Conservation (phyloP, 92 coral and sea anemone genomes). For the Epizoanthus stellaris region DNA sequence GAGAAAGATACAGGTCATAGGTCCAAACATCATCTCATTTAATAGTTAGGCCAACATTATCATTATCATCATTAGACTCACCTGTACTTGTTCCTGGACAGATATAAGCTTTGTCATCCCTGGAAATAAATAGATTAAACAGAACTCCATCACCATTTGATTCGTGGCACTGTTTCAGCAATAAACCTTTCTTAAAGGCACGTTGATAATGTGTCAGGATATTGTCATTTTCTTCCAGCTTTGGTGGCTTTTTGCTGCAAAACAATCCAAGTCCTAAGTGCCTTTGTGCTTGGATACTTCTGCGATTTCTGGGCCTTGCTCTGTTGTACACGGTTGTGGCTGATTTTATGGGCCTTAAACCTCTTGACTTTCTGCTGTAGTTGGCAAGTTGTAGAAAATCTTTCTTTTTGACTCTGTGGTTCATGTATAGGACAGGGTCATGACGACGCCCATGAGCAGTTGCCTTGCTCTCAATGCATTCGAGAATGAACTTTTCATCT, state of each 20-base stretch:
- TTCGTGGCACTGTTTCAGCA: constrained; percentile 14
- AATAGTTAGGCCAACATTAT: not conserved
- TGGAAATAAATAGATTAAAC: constrained; percentile 38
- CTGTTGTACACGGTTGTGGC: constrained; percentile 5
- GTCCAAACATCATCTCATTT: no score
- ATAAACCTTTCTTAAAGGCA: not conserved
- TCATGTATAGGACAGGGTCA: constrained; percentile 33
- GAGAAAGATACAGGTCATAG: no score
- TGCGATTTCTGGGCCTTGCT: not conserved
- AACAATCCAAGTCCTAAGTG: not conserved
- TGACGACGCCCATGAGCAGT: constrained; percentile 52
- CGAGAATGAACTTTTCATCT: constrained; percentile 39
- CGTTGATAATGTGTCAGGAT: constrained; percentile 7
- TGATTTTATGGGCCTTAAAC: not conserved
- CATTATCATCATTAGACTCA: not conserved
- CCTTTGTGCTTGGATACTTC: not conserved
- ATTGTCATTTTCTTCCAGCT: constrained; percentile 5
- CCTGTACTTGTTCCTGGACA: constrained; percentile 35
- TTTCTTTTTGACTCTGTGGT: constrained; percentile 34
- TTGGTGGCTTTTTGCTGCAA: constrained; percentile 11
- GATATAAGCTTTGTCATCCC: constrained; percentile 47
- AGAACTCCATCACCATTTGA: constrained; percentile 33
- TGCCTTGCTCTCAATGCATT: constrained; percentile 30
- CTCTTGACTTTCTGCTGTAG: constrained; percentile 1
- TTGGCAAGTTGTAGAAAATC: constrained; percentile 9